phyloP scores from a whole-genome alignment of 2,888 invertebrate species.

The Eustalomyia histrio region DNA sequence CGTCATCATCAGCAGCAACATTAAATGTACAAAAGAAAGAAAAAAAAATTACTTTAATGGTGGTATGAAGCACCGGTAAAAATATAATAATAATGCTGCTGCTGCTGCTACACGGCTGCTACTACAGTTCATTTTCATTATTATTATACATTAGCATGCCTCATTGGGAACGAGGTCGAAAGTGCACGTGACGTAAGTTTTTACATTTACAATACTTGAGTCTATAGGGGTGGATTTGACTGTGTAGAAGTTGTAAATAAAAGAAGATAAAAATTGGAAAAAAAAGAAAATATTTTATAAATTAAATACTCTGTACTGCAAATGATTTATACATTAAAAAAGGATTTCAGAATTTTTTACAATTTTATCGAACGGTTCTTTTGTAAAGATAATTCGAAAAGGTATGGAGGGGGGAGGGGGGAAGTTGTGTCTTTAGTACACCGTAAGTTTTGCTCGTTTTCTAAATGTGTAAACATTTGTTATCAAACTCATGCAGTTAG shows the following conservation, averaged over 20 bases:
- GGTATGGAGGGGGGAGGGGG: no score
- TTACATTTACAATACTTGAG: constrained; percentile 14
- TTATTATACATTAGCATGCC: constrained; percentile 50
- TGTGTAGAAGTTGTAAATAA: constrained; percentile 16
- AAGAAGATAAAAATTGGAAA: not conserved
- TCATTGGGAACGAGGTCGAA: constrained; percentile 68
- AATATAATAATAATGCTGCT: not conserved
- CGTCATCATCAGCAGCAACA: constrained; percentile 46
- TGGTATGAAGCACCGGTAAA: constrained; percentile 17
- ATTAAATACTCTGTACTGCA: not conserved
- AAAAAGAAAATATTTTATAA: not conserved
- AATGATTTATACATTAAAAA: not conserved
- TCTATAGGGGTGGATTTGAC: constrained; percentile 26
- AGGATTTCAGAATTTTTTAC: not conserved
- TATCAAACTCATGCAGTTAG: not conserved
- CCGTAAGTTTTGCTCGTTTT: not conserved
- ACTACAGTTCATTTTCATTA: constrained; percentile 41
- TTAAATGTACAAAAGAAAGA: constrained; percentile 2
- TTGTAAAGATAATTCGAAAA: not conserved
- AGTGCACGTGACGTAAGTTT: constrained; percentile 69
- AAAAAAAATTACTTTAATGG: not conserved
- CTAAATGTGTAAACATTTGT: constrained; percentile 3
- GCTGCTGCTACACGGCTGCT: constrained; percentile 28
- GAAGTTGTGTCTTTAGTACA: not conserved
- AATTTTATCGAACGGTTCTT: constrained; percentile 3